A percentile compares a stretch with the other conserved stretches of the same genome.
These are phyloP conservation scores for Vesta saturnalis DNA, from an alignment of 2,888 invertebrate species.

Conservation along the genomic window DNA sequence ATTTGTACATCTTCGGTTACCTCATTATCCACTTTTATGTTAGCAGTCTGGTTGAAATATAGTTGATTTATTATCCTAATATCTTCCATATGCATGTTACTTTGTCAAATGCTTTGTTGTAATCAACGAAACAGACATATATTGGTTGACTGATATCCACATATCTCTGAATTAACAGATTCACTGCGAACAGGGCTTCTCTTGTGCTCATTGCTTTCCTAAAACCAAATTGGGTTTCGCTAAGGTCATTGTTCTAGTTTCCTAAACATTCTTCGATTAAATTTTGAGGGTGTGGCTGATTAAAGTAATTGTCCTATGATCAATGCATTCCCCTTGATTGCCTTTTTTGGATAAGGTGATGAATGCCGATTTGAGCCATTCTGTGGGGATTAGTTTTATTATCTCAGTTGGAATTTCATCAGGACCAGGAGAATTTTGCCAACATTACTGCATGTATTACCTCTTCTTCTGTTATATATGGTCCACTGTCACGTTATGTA, in stretches of 20 bases:
- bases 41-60: background rate
- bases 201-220: too few species aligned
- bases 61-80: background rate
- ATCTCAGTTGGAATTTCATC: background rate
- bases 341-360: background rate
- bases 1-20: background rate
- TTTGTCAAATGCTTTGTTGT: background rate
- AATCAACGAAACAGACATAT: too few species aligned
- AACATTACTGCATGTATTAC: background rate
- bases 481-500: background rate
- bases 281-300: background rate
- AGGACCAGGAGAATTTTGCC: background rate
- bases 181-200: background rate
- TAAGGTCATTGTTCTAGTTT: background rate
- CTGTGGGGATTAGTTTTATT: background rate
- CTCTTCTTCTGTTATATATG: background rate
- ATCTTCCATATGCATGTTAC: background rate
- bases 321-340: background rate
- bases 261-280: background rate
- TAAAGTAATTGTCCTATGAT: background rate
- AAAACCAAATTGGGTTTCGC: too few species aligned
- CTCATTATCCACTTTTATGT: background rate
- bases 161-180: background rate
- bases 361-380: too few species aligned
- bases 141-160: too few species aligned